Percentiles rank a stretch among this genome's conserved stretches.
These are phyloP conservation scores for Telmatochromis sp. DNA, from an alignment of 2,113 vertebrate species.

Conservation along the genomic window DNA sequence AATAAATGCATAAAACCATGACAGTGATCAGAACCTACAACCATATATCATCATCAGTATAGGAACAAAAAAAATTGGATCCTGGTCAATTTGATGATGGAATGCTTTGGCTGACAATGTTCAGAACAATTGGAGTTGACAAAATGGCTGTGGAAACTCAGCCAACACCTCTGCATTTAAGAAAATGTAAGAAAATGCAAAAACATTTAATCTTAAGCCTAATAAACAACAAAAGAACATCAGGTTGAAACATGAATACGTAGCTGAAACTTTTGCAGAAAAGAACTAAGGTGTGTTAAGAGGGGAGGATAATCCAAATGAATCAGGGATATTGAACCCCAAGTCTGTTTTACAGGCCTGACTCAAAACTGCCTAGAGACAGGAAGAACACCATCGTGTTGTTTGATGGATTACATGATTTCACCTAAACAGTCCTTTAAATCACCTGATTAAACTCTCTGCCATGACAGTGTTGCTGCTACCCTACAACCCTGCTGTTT, in stretches of 20 bases:
- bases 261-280: not conserved
- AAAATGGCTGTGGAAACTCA: not conserved
- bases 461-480: not conserved
- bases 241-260: not conserved
- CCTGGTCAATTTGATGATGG: not conserved
- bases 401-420: not conserved
- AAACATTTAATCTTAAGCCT: accelerated
- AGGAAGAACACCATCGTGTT: not conserved
- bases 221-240: not conserved
- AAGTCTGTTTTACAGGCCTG: not conserved
- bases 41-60: not conserved
- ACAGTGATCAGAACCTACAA: not conserved
- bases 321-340: not conserved
- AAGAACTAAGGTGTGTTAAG: not conserved
- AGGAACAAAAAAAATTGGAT: not conserved
- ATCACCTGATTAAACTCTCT: not conserved
- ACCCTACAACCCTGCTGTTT: not conserved
- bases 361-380: not conserved
- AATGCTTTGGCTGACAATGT: not conserved
- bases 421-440: not conserved
- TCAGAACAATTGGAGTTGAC: not conserved
- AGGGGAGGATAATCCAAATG: not conserved
- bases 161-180: not conserved
- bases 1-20: not conserved
- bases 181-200: not conserved